phyloP scores from a whole-genome alignment of 2,113 vertebrate genomes.

The Rissa tridactyla region DNA sequence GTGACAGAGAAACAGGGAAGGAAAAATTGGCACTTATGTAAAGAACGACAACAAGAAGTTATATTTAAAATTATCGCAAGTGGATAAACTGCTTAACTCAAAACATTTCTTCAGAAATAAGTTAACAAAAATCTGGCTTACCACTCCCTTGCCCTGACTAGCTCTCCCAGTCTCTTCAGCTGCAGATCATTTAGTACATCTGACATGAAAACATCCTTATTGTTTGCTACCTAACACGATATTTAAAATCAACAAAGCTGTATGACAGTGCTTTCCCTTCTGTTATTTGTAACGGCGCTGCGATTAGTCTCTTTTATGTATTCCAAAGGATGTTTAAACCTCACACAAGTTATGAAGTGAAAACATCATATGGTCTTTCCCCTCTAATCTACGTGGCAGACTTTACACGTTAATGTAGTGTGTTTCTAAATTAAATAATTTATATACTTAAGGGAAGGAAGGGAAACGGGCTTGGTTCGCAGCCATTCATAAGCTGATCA shows the following conservation, averaged over 20 bases:
- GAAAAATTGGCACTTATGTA: not conserved
- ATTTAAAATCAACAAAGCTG: constrained; percentile 35
- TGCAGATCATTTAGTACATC: not conserved
- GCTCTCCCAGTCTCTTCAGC: not conserved
- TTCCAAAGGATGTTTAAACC: constrained; percentile 38
- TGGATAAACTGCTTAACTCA: not conserved
- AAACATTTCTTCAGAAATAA: not conserved
- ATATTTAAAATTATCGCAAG: not conserved
- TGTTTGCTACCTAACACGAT: not conserved
- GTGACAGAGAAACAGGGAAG: not conserved
- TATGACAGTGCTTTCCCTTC: constrained; percentile 2
- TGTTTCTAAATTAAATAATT: constrained; percentile 9
- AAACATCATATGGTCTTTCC: constrained; percentile 53
- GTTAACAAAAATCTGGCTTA: not conserved
- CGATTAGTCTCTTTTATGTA: not conserved
- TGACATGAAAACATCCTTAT: not conserved
- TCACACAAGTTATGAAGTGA: not conserved
- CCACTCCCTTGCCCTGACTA: not conserved
- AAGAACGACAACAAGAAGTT: not conserved
- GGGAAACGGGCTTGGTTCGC: not conserved
- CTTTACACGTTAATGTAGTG: not conserved
- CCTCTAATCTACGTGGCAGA: not conserved
- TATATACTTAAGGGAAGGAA: not conserved
- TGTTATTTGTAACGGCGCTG: constrained; percentile 1
- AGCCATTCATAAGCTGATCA: constrained; percentile 4